phyloP scores from a whole-genome alignment of 92 coral and sea anemone species.

The Ricordea florida region DNA sequence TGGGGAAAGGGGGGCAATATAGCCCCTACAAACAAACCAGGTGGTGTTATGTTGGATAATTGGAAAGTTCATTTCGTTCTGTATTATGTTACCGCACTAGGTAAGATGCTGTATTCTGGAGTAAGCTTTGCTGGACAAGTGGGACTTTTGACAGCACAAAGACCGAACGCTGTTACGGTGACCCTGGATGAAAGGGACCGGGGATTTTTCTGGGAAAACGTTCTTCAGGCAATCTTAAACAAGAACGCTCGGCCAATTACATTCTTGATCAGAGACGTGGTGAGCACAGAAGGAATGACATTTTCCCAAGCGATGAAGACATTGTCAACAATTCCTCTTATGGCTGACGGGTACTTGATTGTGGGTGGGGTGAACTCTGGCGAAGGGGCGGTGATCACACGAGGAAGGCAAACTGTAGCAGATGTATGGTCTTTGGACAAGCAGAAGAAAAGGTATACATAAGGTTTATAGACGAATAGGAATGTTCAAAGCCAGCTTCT shows the following conservation, averaged over 20 bases:
- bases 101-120: conserved; percentile 82
- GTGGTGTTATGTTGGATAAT: too few species aligned
- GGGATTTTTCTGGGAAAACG: conserved; percentile 78
- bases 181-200: conserved; percentile 81
- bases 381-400: conserved; percentile 84
- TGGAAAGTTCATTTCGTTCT: too few species aligned
- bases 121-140: conserved; percentile 82
- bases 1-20: too few species aligned
- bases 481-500: too few species aligned
- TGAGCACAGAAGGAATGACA: conserved; percentile 60
- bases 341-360: conserved; percentile 77
- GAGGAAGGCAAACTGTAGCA: conserved; percentile 52
- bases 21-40: too few species aligned
- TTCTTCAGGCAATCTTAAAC: conserved; percentile 75
- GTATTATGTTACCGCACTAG: too few species aligned
- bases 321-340: conserved; percentile 52
- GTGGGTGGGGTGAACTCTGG: conserved; percentile 79
- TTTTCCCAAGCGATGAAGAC: conserved; percentile 58
- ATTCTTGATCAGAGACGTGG: conserved; percentile 64
- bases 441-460: too few species aligned
- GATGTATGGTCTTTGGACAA: conserved; percentile 73
- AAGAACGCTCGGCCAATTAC: conserved; percentile 75
- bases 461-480: too few species aligned
- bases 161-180: conserved; percentile 71
- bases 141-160: conserved; percentile 87